Conservation (phyloP, 2,113 vertebrate species). For the Actinemys pallida region DNA sequence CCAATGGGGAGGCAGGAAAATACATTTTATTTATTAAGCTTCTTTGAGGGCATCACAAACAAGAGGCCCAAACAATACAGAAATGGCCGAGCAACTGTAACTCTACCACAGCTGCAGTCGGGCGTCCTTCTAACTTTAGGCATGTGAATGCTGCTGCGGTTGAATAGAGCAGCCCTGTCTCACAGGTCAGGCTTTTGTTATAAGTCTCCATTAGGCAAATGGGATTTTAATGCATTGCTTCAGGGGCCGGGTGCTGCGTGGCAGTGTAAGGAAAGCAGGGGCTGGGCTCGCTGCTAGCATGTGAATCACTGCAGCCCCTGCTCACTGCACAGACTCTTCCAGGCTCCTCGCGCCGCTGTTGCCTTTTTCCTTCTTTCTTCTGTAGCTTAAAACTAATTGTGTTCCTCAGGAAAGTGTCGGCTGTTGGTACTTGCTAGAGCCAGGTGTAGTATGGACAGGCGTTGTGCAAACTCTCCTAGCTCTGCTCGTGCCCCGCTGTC, state of each 20-base stretch:
- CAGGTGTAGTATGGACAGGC: neutral
- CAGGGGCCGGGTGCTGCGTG: neutral
- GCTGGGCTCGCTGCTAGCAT: neutral
- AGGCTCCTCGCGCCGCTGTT: neutral
- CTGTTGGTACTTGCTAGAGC: neutral
- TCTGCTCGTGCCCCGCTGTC: neutral
- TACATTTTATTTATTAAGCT: neutral
- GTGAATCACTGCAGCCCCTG: neutral
- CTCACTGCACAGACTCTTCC: neutral
- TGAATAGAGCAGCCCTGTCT: neutral
- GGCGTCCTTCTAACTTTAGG: neutral
- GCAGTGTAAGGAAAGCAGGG: neutral
- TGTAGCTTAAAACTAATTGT: neutral
- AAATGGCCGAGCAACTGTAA: neutral
- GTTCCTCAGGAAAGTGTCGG: neutral
- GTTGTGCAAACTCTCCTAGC: neutral
- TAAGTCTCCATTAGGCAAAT: conserved; percentile 28
- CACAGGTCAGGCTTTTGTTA: neutral
- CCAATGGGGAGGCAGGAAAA: neutral
- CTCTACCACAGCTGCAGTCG: neutral
- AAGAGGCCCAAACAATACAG: neutral
- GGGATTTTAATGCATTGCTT: neutral
- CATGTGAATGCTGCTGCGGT: neutral
- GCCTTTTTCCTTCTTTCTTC: neutral
- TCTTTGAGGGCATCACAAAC: neutral